Conservation (phyloP, 1,140 invertebrate genomes). For the Tribolium madens region DNA sequence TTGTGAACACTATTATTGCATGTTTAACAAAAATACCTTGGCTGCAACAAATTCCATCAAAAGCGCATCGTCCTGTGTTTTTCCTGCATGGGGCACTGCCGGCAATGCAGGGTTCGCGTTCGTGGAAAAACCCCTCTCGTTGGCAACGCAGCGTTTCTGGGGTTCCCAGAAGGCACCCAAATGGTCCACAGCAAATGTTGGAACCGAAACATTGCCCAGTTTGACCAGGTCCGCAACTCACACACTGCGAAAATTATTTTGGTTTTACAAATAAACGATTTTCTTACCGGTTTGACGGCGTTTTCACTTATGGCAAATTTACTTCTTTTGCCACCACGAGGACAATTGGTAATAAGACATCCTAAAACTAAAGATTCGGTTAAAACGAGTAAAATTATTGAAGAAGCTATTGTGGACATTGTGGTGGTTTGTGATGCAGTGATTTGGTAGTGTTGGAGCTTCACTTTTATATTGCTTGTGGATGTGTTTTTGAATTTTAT, state of each 20-base stretch:
- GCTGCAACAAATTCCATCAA: conserved; percentile 69
- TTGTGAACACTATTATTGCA: background rate
- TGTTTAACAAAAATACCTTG: conserved; percentile 65
- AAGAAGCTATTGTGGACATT: conserved; percentile 37
- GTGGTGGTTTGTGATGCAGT: background rate
- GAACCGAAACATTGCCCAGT: conserved; percentile 70
- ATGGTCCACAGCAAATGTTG: conserved; percentile 69
- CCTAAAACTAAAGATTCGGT: conserved; percentile 55
- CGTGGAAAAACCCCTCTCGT: conserved; percentile 62
- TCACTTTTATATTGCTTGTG: conserved; percentile 43
- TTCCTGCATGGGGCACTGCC: conserved; percentile 68
- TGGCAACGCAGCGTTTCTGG: conserved; percentile 67
- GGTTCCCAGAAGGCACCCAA: conserved; percentile 69
- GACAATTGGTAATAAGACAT: conserved; percentile 71
- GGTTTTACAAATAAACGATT: conserved; percentile 5
- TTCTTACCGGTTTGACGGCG: conserved; percentile 62
- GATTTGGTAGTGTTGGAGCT: background rate
- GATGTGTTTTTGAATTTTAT: conserved; percentile 13
- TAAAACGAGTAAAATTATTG: conserved; percentile 47
- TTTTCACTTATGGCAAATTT: conserved; percentile 59
- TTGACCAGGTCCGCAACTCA: conserved; percentile 66
- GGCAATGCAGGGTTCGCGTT: conserved; percentile 68
- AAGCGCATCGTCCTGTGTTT: conserved; percentile 68
- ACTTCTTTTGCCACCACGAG: conserved; percentile 68
- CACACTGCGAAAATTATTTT: conserved; percentile 63